Evolutionary conservation across 2,888 invertebrate genomes (phyloP).

Genomic region (Tanaodytes sp.): DNA sequence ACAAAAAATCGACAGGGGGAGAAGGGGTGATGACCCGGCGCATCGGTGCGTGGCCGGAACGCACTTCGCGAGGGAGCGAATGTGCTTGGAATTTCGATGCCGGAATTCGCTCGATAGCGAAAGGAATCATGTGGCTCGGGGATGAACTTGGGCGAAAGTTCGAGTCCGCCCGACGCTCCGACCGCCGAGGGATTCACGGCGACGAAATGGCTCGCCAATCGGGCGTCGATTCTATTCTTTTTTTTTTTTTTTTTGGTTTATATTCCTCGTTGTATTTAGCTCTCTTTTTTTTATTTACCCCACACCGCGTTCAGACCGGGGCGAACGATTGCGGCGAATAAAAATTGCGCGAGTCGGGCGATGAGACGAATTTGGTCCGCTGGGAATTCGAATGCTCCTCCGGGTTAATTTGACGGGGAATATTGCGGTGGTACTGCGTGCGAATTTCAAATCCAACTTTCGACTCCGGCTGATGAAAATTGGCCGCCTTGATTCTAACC

Average conservation of each 20-base stretch:
- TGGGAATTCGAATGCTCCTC: too few species aligned
- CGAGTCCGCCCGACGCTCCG: neutral
- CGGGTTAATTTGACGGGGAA: too few species aligned
- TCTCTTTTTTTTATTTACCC: too few species aligned
- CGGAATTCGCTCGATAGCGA: constrained; percentile 25
- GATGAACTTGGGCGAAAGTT: constrained; percentile 34
- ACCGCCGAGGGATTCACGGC: neutral
- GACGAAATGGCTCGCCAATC: constrained; percentile 1
- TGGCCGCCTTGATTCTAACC: too few species aligned
- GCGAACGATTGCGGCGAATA: too few species aligned
- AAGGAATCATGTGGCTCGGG: constrained; percentile 36
- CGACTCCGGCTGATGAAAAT: too few species aligned
- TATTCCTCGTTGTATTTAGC: too few species aligned
- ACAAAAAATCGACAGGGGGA: neutral
- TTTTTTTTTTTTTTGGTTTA: too few species aligned
- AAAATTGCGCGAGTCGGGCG: too few species aligned
- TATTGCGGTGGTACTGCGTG: too few species aligned
- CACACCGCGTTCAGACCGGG: too few species aligned
- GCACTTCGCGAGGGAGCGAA: constrained; percentile 9
- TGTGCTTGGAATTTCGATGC: constrained; percentile 43
- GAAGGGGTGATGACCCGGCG: neutral
- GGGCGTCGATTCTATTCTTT: constrained; percentile 5
- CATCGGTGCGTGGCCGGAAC: neutral
- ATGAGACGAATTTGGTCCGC: too few species aligned
- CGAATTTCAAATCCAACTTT: neutral